phyloP scores from a whole-genome alignment of 2,797 vertebrate genomes.

The Iguana delicatissima region DNA sequence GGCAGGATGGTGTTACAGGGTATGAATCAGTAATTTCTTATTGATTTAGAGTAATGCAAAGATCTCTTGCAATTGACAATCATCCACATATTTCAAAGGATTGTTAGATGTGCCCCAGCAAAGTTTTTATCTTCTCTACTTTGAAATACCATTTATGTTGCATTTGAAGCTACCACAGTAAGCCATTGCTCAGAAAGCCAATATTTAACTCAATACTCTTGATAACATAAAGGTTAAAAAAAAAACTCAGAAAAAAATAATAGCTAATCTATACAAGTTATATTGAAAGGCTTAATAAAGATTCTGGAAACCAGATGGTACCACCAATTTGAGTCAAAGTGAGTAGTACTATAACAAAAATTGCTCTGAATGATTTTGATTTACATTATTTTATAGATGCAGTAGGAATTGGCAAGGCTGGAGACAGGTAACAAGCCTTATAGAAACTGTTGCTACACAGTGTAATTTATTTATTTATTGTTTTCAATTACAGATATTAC shows the following conservation, averaged over 20 bases:
- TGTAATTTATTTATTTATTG: constrained; percentile 39
- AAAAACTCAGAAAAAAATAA: not conserved
- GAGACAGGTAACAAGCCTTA: constrained; percentile 59
- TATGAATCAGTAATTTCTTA: constrained; percentile 46
- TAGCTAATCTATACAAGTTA: constrained; percentile 1
- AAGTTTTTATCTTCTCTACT: not conserved
- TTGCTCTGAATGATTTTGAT: constrained; percentile 39
- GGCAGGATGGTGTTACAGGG: constrained; percentile 59
- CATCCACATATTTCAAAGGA: constrained; percentile 25
- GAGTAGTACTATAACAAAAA: constrained; percentile 42
- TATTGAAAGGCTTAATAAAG: not conserved
- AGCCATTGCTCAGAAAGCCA: constrained; percentile 45
- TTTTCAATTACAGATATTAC: not conserved
- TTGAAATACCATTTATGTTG: constrained; percentile 20
- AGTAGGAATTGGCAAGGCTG: constrained; percentile 56
- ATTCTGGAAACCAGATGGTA: constrained; percentile 2
- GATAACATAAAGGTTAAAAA: constrained; percentile 22
- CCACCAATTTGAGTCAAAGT: constrained; percentile 57
- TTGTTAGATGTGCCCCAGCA: constrained; percentile 4
- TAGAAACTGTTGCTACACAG: constrained; percentile 70
- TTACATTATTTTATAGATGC: constrained; percentile 62
- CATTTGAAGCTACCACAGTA: constrained; percentile 35
- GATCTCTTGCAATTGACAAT: not conserved
- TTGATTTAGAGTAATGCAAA: constrained; percentile 27
- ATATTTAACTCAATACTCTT: constrained; percentile 28